Evolutionary conservation across 2,888 invertebrate genomes (phyloP).

Genomic region (Gymnoscelis rufifasciata): DNA sequence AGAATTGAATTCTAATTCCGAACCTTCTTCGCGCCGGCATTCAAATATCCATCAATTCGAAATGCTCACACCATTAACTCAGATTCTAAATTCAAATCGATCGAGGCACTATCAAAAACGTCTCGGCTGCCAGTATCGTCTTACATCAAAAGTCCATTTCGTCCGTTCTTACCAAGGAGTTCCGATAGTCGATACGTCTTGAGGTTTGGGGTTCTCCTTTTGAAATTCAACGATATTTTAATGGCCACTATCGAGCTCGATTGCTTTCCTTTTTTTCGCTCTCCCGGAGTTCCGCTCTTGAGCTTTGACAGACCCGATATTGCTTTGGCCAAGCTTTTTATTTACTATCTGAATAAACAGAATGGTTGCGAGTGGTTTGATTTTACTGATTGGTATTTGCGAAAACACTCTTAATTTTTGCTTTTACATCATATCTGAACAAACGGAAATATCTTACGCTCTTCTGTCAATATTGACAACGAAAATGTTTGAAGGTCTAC

Average conservation of each 20-base stretch:
- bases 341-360: slow-evolving; percentile 55
- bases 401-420: not conserved
- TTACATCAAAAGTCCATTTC: slow-evolving; percentile 74
- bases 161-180: slow-evolving; percentile 27
- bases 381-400: slow-evolving; percentile 13
- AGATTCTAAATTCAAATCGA: slow-evolving; percentile 41
- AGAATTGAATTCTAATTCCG: slow-evolving; percentile 14
- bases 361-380: slow-evolving; percentile 33
- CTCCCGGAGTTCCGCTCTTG: slow-evolving; percentile 38
- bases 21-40: slow-evolving; percentile 10
- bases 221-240: slow-evolving; percentile 76
- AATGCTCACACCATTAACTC: slow-evolving; percentile 36
- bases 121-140: slow-evolving; percentile 33
- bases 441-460: too few species aligned
- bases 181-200: slow-evolving; percentile 52
- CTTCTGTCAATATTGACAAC: too few species aligned
- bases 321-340: slow-evolving; percentile 58
- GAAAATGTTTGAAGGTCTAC: too few species aligned
- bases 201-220: slow-evolving; percentile 48
- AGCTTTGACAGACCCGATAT: slow-evolving; percentile 50
- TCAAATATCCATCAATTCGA: slow-evolving; percentile 39
- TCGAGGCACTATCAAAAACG: slow-evolving; percentile 29
- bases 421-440: not conserved
- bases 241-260: slow-evolving; percentile 70
- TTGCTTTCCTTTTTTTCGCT: slow-evolving; percentile 43